phyloP scores from a whole-genome alignment of 1,140 invertebrate species.

The Diprion similis region DNA sequence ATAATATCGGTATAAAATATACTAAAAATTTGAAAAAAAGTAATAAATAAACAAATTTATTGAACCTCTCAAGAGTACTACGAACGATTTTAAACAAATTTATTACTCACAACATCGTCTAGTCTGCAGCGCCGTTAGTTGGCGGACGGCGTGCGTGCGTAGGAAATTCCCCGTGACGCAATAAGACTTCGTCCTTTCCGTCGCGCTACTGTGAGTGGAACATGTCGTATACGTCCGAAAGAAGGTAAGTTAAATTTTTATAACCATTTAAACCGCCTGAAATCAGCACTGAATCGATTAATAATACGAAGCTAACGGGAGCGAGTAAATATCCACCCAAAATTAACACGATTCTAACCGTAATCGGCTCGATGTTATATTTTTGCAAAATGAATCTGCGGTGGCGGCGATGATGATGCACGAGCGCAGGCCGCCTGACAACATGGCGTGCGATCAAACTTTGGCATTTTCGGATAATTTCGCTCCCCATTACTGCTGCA shows the following conservation, averaged over 20 bases:
- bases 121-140: slow-evolving; percentile 22
- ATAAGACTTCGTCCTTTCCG: slow-evolving; percentile 69
- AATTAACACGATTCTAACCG: too few species aligned
- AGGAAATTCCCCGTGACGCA: slow-evolving; percentile 49
- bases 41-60: background rate
- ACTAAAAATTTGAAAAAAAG: slow-evolving; percentile 19
- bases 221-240: slow-evolving; percentile 78
- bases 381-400: background rate
- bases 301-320: too few species aligned
- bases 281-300: background rate
- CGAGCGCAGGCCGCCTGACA: slow-evolving; percentile 65
- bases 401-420: slow-evolving; percentile 31
- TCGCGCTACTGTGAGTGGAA: slow-evolving; percentile 73
- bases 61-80: too few species aligned
- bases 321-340: too few species aligned
- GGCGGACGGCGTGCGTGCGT: slow-evolving; percentile 18
- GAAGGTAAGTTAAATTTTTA: slow-evolving; percentile 71
- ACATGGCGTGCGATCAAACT: slow-evolving; percentile 70
- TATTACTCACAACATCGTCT: too few species aligned
- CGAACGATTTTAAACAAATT: too few species aligned
- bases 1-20: slow-evolving; percentile 10
- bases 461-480: slow-evolving; percentile 30
- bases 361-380: background rate
- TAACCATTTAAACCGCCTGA: background rate
- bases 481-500: background rate